phyloP scores from a whole-genome alignment of 1,140 invertebrate species.

The Dendroctonus valens region DNA sequence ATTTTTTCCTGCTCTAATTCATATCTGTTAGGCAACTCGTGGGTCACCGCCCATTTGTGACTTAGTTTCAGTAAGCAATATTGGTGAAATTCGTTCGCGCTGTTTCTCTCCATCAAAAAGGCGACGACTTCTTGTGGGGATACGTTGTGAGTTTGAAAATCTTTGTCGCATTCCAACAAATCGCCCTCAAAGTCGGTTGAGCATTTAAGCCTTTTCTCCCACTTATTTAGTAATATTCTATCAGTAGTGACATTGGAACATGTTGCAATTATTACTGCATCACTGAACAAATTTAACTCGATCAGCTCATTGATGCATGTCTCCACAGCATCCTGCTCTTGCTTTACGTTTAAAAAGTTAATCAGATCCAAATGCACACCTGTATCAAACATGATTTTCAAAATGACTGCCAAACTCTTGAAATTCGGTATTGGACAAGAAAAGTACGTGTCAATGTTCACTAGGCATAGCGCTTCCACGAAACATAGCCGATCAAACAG shows the following conservation, averaged over 20 bases:
- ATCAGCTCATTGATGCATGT: conserved; percentile 57
- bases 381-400: conserved; percentile 52
- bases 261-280: conserved; percentile 59
- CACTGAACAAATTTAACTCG: conserved; percentile 53
- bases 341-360: conserved; percentile 42
- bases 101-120: conserved; percentile 51
- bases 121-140: conserved; percentile 54
- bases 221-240: conserved; percentile 55
- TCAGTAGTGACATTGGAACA: conserved; percentile 53
- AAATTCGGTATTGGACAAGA: conserved; percentile 57
- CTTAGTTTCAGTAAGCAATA: conserved; percentile 57
- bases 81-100: conserved; percentile 49
- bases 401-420: conserved; percentile 53
- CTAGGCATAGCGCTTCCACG: conserved; percentile 27
- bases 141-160: conserved; percentile 58
- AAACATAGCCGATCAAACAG: conserved; percentile 54
- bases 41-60: conserved; percentile 55
- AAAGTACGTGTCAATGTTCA: conserved; percentile 50
- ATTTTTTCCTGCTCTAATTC: conserved; percentile 58
- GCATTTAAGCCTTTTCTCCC: conserved; percentile 51
- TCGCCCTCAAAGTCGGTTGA: conserved; percentile 49
- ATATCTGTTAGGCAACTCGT: conserved; percentile 50
- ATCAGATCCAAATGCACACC: conserved; percentile 48
- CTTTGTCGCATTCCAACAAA: conserved; percentile 57
- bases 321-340: conserved; percentile 47